A percentile compares a stretch with the other conserved stretches of the same genome.
Conservation (phyloP, 1,140 invertebrate species). For the Chymomyza costata region DNA sequence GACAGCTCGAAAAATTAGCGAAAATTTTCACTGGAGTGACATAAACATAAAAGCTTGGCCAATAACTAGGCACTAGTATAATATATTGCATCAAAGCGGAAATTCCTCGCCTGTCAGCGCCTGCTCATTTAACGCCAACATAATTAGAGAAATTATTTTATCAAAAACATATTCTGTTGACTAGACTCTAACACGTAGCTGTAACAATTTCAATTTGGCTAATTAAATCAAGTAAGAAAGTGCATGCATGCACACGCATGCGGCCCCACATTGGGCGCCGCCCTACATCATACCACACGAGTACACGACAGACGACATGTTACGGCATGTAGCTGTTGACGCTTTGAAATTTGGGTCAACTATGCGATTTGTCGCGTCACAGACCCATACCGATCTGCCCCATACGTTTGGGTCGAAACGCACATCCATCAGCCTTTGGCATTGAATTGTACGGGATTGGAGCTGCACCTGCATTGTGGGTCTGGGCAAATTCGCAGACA, state of each 20-base stretch:
- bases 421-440: constrained; percentile 58
- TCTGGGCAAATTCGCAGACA: neutral
- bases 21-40: neutral
- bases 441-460: constrained; percentile 51
- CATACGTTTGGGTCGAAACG: neutral
- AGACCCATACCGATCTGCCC: constrained; percentile 23
- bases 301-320: no score
- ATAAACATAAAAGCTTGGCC: neutral
- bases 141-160: constrained; percentile 13
- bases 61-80: neutral
- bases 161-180: no score
- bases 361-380: constrained; percentile 68
- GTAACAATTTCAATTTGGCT: constrained; percentile 48
- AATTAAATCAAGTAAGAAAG: constrained; percentile 62
- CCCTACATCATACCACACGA: no score
- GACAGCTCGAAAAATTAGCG: neutral
- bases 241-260: neutral
- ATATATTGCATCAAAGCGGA: constrained; percentile 1
- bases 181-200: no score
- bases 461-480: neutral
- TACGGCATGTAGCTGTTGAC: constrained; percentile 10
- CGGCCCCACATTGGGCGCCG: no score
- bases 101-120: constrained; percentile 61
- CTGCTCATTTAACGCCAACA: constrained; percentile 38
- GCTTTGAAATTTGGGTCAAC: constrained; percentile 67